phyloP scores from a whole-genome alignment of 2,113 vertebrate genomes.

The Colinus virginianus region DNA sequence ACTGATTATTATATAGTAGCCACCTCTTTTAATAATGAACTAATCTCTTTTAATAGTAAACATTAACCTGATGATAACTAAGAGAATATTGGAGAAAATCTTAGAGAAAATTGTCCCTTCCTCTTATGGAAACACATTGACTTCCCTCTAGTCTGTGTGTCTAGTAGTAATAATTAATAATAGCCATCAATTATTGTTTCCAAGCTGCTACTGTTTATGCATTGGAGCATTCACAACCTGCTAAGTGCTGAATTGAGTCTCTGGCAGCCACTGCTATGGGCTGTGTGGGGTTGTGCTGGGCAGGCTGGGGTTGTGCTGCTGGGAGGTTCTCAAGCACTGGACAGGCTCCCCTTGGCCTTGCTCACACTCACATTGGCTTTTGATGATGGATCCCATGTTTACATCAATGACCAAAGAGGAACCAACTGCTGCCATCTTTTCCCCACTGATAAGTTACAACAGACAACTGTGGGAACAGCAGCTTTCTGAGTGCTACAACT shows the following conservation, averaged over 20 bases:
- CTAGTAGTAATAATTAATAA: not conserved
- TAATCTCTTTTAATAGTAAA: not conserved
- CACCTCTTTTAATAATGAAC: not conserved
- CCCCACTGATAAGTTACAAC: not conserved
- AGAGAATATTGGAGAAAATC: not conserved
- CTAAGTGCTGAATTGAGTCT: not conserved
- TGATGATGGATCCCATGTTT: not conserved
- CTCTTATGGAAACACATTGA: not conserved
- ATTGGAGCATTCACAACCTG: not conserved
- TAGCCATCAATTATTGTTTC: not conserved
- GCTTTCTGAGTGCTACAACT: not conserved
- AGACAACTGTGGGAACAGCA: not conserved
- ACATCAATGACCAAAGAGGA: not conserved
- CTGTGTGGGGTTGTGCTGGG: not conserved
- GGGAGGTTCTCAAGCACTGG: not conserved
- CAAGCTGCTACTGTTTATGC: not conserved
- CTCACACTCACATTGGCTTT: not conserved
- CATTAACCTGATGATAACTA: not conserved
- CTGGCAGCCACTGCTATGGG: not conserved
- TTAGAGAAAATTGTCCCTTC: not conserved
- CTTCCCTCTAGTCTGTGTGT: not conserved
- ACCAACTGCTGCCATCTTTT: not conserved
- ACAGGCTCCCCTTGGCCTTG: accelerated
- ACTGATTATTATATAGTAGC: not conserved
- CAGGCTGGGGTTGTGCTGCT: not conserved